Evolutionary conservation across 2,888 invertebrate species (phyloP), one percentile per base, ranked within the genome.

Genomic region (Sphaerophoria rueppellii): DNA sequence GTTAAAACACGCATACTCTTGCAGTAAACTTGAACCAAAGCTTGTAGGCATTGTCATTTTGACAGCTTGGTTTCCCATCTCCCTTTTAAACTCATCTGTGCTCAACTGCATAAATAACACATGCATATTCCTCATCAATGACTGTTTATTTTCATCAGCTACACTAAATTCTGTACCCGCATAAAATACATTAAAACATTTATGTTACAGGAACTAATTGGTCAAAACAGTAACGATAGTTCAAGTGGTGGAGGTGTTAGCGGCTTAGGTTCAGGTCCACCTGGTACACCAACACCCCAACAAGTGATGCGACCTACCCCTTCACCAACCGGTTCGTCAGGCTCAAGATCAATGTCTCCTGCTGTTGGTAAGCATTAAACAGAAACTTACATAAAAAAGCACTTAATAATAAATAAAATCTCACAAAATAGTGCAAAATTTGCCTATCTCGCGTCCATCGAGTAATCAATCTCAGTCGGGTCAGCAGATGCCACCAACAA

Each of bases 301-400:
- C 95, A 95, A 93, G 95, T 94, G 92, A 95, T 97, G 96, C 95
- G 97, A 93, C 97, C 97, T 88, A 97, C 97, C 91, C 97, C 97
- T 89, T 97, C 97, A 91, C 97, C 97, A 90, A 97, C 97, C 91
- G 97, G 97, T 92, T 97, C 97, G 90, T 96, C 96, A 90, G 97
- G 97, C 92, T 98, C 98, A 90, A 95, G 98, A 93, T 98, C 98
- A 93, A 98, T 98, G 96, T 98, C 98, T 93, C 98, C 98, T 91
- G 98, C 98, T 93, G 97, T 98, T 93, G 97, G 97, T 97, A 91
- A 94, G 96, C 94, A 87, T 63, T 46, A 65, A 11, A 6, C 5
- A 43, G 24, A 34, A 16, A 46, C 5, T 16, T 5, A 6, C 43
- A 50, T 14, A 35, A 6, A 2, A n/a, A 11, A 14, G 43, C 43